Conservation (phyloP, 2,888 invertebrate species). For the Glyphotaelius pellucidus region DNA sequence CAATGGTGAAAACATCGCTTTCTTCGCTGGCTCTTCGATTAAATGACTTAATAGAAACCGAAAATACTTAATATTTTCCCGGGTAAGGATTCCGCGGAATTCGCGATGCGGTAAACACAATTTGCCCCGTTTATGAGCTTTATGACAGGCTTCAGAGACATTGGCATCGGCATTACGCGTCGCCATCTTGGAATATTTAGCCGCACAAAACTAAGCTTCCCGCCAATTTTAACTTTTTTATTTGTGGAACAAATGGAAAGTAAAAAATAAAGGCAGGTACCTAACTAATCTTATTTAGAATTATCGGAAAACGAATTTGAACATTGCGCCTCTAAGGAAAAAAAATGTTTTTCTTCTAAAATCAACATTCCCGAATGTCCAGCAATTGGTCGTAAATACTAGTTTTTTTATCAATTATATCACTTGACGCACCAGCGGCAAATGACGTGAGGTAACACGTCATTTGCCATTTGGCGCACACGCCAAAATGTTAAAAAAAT, state of each 20-base stretch:
- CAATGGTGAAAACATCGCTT: neutral
- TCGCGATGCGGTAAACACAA: constrained; percentile 19
- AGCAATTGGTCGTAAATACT: too few species aligned
- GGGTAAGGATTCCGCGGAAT: neutral
- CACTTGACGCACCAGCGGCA: too few species aligned
- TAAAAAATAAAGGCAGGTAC: neutral
- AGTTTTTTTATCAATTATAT: too few species aligned
- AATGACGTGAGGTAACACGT: too few species aligned
- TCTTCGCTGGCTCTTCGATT: neutral
- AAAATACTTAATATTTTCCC: neutral
- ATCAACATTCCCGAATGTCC: too few species aligned
- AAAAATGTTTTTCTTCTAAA: too few species aligned
- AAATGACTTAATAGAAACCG: neutral
- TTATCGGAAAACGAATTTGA: neutral
- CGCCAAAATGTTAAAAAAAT: too few species aligned
- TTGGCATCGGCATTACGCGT: neutral
- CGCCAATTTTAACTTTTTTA: constrained; percentile 18
- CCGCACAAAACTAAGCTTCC: neutral
- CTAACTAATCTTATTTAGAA: neutral
- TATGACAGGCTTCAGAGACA: neutral
- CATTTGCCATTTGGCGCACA: too few species aligned
- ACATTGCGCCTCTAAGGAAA: neutral
- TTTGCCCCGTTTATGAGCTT: neutral
- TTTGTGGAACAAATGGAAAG: neutral
- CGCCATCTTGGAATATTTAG: constrained; percentile 21